phyloP scores from a whole-genome alignment of 2,888 invertebrate genomes.

The Meghimatium bilineatum region DNA sequence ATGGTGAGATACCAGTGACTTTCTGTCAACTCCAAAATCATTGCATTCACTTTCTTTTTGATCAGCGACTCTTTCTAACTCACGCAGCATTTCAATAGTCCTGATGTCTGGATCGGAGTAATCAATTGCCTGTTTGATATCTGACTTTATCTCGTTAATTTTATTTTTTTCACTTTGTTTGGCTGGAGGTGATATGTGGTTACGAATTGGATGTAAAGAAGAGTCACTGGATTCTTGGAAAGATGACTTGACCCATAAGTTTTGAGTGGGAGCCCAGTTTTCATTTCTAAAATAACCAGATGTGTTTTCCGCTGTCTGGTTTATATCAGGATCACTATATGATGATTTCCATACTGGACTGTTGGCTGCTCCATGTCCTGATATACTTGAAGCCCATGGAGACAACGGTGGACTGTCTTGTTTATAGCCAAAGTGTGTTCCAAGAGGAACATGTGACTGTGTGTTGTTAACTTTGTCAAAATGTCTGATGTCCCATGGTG shows the following conservation, averaged over 20 bases:
- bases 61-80: slow-evolving; percentile 49
- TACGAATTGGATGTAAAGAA: background rate
- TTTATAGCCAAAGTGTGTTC: slow-evolving; percentile 35
- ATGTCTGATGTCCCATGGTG: slow-evolving; percentile 17
- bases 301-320: background rate
- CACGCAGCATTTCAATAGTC: slow-evolving; percentile 49
- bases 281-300: slow-evolving; percentile 5
- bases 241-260: slow-evolving; percentile 15
- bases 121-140: background rate
- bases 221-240: background rate
- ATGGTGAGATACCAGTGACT: slow-evolving; percentile 48
- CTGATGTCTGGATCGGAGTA: slow-evolving; percentile 45
- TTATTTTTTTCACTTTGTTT: background rate
- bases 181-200: background rate
- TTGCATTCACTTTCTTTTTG: slow-evolving; percentile 37
- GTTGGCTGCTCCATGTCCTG: background rate
- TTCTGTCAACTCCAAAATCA: slow-evolving; percentile 38
- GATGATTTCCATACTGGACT: background rate
- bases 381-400: slow-evolving; percentile 18
- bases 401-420: slow-evolving; percentile 34
- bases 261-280: background rate
- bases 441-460: slow-evolving; percentile 21
- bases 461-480: background rate
- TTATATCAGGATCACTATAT: background rate
- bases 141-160: background rate